Evolutionary conservation across 2,888 invertebrate genomes (phyloP).

Genomic region (Callyntrura guangdongensis): DNA sequence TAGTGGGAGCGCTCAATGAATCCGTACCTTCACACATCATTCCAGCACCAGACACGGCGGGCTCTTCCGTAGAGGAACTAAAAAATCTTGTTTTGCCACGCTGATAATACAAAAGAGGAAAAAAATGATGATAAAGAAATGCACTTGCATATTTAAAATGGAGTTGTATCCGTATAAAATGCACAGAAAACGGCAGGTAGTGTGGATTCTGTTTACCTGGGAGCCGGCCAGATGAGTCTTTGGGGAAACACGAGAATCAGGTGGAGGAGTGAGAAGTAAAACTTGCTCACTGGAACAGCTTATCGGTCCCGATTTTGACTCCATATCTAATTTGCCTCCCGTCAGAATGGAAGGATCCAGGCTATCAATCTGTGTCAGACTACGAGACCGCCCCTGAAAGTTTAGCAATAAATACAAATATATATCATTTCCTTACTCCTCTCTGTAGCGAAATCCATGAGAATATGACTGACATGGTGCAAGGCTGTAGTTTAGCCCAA

Average conservation of each 20-base stretch:
- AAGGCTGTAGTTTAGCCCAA: not conserved
- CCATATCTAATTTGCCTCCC: constrained; percentile 85
- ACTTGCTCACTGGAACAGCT: constrained; percentile 84
- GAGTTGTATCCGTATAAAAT: too few species aligned
- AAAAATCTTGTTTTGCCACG: constrained; percentile 86
- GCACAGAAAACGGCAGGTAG: too few species aligned
- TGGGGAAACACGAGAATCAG: constrained; percentile 84
- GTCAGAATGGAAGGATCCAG: constrained; percentile 87
- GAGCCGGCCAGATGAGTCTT: constrained; percentile 88
- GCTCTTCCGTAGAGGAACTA: constrained; percentile 87
- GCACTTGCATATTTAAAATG: too few species aligned
- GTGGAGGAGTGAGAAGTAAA: constrained; percentile 81
- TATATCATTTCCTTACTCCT: not conserved
- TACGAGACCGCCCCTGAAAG: constrained; percentile 90
- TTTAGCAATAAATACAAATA: constrained; percentile 36
- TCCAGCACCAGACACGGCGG: constrained; percentile 86
- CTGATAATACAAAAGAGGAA: constrained; percentile 60
- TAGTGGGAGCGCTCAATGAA: constrained; percentile 76
- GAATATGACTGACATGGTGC: not conserved
- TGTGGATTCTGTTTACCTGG: constrained; percentile 86
- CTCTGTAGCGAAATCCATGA: not conserved
- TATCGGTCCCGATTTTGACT: constrained; percentile 84
- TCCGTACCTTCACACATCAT: constrained; percentile 78
- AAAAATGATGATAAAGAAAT: too few species aligned
- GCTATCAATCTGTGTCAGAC: constrained; percentile 91